Conservation (phyloP, 2,113 vertebrate species). For the Myotis lucifugus region DNA sequence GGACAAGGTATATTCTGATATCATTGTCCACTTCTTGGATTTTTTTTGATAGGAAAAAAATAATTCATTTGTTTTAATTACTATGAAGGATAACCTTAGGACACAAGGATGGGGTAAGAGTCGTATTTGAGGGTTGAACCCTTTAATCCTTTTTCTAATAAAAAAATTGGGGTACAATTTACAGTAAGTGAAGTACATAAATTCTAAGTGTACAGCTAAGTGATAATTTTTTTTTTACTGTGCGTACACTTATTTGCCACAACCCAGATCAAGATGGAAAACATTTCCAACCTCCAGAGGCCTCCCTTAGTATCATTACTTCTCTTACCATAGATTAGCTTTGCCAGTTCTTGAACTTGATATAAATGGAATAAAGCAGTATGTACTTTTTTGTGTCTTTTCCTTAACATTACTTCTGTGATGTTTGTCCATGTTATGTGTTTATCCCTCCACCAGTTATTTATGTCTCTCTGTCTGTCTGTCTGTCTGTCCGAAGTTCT, state of each 20-base stretch:
- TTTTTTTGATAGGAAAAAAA: neutral
- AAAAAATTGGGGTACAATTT: neutral
- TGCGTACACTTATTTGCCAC: neutral
- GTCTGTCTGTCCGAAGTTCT: neutral
- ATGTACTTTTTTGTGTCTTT: neutral
- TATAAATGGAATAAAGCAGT: neutral
- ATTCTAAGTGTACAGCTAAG: neutral
- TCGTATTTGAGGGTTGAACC: neutral
- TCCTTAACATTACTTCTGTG: neutral
- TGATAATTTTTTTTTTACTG: neutral
- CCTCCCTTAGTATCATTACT: neutral
- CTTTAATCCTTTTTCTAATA: neutral
- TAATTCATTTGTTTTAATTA: neutral
- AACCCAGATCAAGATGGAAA: neutral
- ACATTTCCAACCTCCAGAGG: neutral
- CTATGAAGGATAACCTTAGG: neutral
- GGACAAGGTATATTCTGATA: neutral
- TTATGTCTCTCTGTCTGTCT: neutral
- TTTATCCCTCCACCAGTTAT: neutral
- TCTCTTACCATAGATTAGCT: neutral
- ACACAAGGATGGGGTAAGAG: too few relatives aligned
- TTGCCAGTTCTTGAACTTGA: neutral
- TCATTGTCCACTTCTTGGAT: neutral
- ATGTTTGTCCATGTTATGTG: neutral
- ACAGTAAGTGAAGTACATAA: neutral